Conservation (phyloP, 1,140 invertebrate genomes). For the Oreohelix idahoensis region DNA sequence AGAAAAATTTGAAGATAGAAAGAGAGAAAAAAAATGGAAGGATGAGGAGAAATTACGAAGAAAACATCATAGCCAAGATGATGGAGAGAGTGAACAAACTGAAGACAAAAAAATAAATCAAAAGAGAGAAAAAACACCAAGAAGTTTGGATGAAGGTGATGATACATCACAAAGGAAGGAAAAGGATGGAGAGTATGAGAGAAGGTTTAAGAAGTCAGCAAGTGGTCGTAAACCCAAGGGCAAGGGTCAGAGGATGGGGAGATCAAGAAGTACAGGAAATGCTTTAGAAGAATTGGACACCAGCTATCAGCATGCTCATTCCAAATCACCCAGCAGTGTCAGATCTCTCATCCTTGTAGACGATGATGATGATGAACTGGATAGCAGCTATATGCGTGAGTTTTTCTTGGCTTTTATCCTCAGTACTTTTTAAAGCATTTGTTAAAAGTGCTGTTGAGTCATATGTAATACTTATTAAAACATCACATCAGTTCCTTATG, state of each 20-base stretch:
- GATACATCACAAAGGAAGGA: slow-evolving; percentile 8
- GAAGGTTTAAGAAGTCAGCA: slow-evolving; percentile 33
- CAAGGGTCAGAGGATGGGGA: slow-evolving; percentile 30
- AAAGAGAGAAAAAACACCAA: background rate
- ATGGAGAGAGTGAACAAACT: slow-evolving; percentile 1
- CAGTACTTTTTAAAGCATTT: no score
- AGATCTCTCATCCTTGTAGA: slow-evolving; percentile 29
- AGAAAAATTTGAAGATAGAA: background rate
- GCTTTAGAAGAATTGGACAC: slow-evolving; percentile 28
- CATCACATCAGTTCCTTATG: no score
- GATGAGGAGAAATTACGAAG: slow-evolving; percentile 11
- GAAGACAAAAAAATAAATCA: background rate
- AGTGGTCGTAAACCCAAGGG: slow-evolving; percentile 29
- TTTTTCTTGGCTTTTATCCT: background rate
- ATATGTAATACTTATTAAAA: no score
- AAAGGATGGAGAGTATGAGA: slow-evolving; percentile 32
- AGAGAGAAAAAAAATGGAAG: slow-evolving; percentile 5
- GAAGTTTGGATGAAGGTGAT: slow-evolving; percentile 8
- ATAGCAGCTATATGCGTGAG: slow-evolving; percentile 33
- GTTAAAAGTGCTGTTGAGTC: no score
- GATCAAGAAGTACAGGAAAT: slow-evolving; percentile 37
- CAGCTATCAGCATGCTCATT: background rate
- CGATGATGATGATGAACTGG: slow-evolving; percentile 33
- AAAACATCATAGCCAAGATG: slow-evolving; percentile 22
- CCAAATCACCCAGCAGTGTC: slow-evolving; percentile 37